Percentiles rank a stretch among this genome's conserved stretches.
Evolutionary conservation across 1,140 invertebrate genomes (phyloP).

Genomic region (Frieseomelitta varia): DNA sequence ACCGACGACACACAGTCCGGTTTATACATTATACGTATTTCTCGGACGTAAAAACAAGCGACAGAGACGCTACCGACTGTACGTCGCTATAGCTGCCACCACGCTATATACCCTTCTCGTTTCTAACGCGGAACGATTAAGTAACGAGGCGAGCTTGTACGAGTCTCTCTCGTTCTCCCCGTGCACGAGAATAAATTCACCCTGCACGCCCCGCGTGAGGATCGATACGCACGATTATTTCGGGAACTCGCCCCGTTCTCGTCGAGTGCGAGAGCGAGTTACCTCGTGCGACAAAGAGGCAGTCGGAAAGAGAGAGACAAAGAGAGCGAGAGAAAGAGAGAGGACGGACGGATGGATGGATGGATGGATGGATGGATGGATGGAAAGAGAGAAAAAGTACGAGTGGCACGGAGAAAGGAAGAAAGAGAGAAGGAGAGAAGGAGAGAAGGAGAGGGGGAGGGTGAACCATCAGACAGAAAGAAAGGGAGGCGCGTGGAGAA

Average conservation of each 20-base stretch:
- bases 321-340: background rate
- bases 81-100: slow-evolving; percentile 38
- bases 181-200: slow-evolving; percentile 71
- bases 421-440: slow-evolving; percentile 11
- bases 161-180: slow-evolving; percentile 50
- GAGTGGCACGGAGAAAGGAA: background rate
- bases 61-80: slow-evolving; percentile 9
- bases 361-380: background rate
- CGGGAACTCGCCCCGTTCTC: slow-evolving; percentile 68
- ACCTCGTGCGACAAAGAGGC: slow-evolving; percentile 32
- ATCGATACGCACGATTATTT: slow-evolving; percentile 74
- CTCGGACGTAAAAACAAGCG: background rate
- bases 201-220: slow-evolving; percentile 64
- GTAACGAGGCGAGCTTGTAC: slow-evolving; percentile 64
- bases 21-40: background rate
- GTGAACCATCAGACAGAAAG: slow-evolving; percentile 1
- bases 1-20: background rate
- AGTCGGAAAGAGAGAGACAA: background rate
- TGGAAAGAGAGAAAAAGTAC: background rate
- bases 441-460: background rate
- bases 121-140: slow-evolving; percentile 65
- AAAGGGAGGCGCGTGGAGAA: slow-evolving; percentile 19
- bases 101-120: slow-evolving; percentile 54
- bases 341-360: too few relatives aligned
- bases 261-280: slow-evolving; percentile 50